Conservation (phyloP, 2,113 vertebrate genomes). For the Cephalopterus ornatus region DNA sequence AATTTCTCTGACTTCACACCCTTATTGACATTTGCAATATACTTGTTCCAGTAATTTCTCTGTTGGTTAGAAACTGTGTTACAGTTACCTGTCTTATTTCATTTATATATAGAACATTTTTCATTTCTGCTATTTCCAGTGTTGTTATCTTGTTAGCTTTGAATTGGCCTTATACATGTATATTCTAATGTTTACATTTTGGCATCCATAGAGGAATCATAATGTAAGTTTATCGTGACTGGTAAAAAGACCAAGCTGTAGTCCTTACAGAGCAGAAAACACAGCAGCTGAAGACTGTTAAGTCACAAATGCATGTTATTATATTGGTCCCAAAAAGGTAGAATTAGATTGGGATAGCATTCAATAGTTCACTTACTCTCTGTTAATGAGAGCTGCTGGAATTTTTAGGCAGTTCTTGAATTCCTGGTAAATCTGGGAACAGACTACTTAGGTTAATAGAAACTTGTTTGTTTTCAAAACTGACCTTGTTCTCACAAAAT, state of each 20-base stretch:
- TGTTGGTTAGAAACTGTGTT: not conserved
- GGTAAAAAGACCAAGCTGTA: not conserved
- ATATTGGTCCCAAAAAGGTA: not conserved
- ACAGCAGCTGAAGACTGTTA: not conserved
- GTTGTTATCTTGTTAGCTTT: not conserved
- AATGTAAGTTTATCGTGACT: not conserved
- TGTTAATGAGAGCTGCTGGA: not conserved
- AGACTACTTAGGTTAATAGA: not conserved
- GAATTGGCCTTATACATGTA: not conserved
- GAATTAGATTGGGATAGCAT: not conserved
- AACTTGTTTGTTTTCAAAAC: not conserved
- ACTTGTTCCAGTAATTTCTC: not conserved
- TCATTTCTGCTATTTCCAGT: not conserved
- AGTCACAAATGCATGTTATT: not conserved
- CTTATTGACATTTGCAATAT: not conserved
- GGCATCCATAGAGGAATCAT: not conserved
- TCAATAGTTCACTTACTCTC: not conserved
- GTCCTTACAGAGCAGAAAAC: not conserved
- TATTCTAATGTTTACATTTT: not conserved
- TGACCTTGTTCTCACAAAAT: not conserved
- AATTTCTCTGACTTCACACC: not conserved
- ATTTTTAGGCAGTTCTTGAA: not conserved
- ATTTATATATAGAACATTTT: not conserved
- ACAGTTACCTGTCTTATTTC: not conserved
- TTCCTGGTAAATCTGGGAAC: not conserved